Base-by-base conservation (phyloP, 2,113 vertebrate genomes). In the Rhinogobius similis region DNA sequence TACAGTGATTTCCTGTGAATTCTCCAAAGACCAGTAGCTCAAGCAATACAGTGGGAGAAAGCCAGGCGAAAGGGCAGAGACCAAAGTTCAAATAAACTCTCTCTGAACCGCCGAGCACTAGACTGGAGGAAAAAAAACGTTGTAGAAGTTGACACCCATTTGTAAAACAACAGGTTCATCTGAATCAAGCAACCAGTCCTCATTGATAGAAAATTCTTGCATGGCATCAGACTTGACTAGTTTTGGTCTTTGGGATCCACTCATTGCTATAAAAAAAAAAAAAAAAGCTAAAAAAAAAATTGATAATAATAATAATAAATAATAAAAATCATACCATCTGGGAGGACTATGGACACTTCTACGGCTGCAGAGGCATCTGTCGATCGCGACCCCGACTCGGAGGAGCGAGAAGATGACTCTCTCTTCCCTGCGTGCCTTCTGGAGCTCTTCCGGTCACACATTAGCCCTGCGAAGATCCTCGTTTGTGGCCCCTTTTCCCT, bases 401-500 rank as follows among this genome's bases (percentile, higher is more conserved):
- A 80, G 66, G 89, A 89, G 69, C 83, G 83, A 18, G 87, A 90
- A 61, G 88, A 90, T 48, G 86, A 88, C 78, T 92, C 93, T 86
- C 75, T 87, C 85, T 92, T 91, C 72, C 90, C 86, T 72, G 83
- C 88, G 82, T 90, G 89, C 79, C 82, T 91, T 83, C 87, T 89
- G 82, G 90, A 91, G 84, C 88, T 92, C 90, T 91, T 92, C 73
- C 90, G 82, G 86, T 93, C 92, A 90, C 89, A 92, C 93, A 92
- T 93, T 71, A 82, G 87, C 76, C 63, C 71, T 68, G 73, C 41
- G 58, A 78, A 65, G 73, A 75, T 84, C 86, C 77, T 78, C 78
- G 81, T 82, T 73, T 71, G 84, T 64, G 48, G 72, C 80, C 68
- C 13, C 82, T 83, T 75, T 82, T 32, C 32, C 79, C 73, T 91